phyloP scores from a whole-genome alignment of 2,888 invertebrate genomes.

The Pollenia angustigena region DNA sequence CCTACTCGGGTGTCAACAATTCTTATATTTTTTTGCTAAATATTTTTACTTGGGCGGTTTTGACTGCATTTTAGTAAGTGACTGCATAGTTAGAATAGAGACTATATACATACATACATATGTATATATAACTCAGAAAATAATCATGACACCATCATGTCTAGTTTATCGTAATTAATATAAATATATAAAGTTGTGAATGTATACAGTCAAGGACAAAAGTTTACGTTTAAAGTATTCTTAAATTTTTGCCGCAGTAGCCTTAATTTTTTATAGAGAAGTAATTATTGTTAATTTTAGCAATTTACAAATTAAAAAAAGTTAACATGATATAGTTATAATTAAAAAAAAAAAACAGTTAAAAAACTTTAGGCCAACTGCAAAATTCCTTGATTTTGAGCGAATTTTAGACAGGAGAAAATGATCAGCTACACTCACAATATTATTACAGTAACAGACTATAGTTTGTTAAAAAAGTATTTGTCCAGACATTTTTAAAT shows the following conservation, averaged over 20 bases:
- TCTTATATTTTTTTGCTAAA: slow-evolving; percentile 22
- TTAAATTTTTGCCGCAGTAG: background rate
- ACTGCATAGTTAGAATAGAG: slow-evolving; percentile 23
- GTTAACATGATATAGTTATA: no score
- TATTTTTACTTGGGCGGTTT: slow-evolving; percentile 54
- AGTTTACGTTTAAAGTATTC: background rate
- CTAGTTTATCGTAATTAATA: slow-evolving; percentile 50
- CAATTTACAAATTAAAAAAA: no score
- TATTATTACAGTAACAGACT: no score
- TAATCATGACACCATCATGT: slow-evolving; percentile 69
- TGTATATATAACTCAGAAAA: slow-evolving; percentile 36
- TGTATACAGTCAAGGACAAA: slow-evolving; percentile 10
- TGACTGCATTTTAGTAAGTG: slow-evolving; percentile 13
- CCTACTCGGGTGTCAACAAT: slow-evolving; percentile 64
- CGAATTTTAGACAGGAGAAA: no score
- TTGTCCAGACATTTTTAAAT: no score
- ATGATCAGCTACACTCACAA: no score
- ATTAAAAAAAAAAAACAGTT: no score
- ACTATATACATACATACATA: background rate
- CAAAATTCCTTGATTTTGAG: no score
- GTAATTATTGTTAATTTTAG: no score
- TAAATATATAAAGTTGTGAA: background rate
- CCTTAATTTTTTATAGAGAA: no score
- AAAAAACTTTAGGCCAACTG: no score
- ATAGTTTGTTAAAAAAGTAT: no score